Percentiles rank a stretch among this genome's conserved stretches.
Evolutionary conservation across 2,888 invertebrate genomes (phyloP).

Genomic region (Lamproptera curius): DNA sequence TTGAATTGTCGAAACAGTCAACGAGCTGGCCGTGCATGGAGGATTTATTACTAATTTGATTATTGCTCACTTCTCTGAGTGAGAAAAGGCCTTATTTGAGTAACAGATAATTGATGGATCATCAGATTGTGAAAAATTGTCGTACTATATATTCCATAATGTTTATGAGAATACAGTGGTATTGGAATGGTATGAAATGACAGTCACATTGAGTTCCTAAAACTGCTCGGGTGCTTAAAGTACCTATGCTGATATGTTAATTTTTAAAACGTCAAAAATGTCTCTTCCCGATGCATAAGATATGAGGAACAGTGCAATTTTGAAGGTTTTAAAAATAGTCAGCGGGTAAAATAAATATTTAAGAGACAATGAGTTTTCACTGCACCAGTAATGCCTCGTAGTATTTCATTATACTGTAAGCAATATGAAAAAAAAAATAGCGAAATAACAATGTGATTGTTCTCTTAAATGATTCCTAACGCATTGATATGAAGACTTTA

Average conservation of each 20-base stretch:
- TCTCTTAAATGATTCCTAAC: slow-evolving; percentile 15
- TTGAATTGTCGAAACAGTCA: too few relatives aligned
- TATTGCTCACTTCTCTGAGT: too few relatives aligned
- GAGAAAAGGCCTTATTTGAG: too few relatives aligned
- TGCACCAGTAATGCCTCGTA: slow-evolving; percentile 7
- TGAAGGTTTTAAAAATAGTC: slow-evolving; percentile 11
- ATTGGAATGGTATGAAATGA: background rate
- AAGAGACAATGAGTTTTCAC: slow-evolving; percentile 11
- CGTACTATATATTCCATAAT: too few relatives aligned
- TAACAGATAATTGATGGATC: slow-evolving; percentile 11
- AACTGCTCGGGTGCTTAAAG: slow-evolving; percentile 19
- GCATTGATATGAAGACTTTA: slow-evolving; percentile 37
- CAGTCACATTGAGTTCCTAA: slow-evolving; percentile 12
- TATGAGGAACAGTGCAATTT: background rate
- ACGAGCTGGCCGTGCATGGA: too few relatives aligned
- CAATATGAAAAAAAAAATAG: slow-evolving; percentile 7
- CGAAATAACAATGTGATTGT: slow-evolving; percentile 8
- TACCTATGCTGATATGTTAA: slow-evolving; percentile 4
- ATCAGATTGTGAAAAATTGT: too few relatives aligned
- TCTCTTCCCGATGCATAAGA: slow-evolving; percentile 1
- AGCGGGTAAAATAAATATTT: slow-evolving; percentile 5
- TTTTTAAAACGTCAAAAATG: slow-evolving; percentile 5
- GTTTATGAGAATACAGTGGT: too few relatives aligned
- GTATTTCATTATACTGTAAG: background rate
- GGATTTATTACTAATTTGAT: too few relatives aligned